These are phyloP conservation scores for Apis laboriosa DNA, from an alignment of 1,140 invertebrate genomes.

Conservation along the genomic window DNA sequence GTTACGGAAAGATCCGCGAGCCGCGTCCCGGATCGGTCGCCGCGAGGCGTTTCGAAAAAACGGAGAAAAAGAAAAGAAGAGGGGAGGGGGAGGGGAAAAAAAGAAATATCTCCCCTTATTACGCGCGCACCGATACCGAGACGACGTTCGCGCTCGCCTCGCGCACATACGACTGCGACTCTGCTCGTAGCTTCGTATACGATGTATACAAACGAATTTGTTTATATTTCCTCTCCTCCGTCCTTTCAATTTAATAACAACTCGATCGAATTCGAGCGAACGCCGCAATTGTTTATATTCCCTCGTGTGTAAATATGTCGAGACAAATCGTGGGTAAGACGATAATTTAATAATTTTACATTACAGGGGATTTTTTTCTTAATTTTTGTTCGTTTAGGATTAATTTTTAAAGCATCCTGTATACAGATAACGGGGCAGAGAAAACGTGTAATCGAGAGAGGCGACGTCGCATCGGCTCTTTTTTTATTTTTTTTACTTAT, in stretches of 20 bases:
- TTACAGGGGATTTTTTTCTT: too few species aligned
- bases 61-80: too few species aligned
- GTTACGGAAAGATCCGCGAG: constrained; percentile 22
- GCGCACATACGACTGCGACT: constrained; percentile 10
- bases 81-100: too few species aligned
- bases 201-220: constrained; percentile 46
- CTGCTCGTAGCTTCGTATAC: constrained; percentile 21
- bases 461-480: background rate
- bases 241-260: constrained; percentile 7
- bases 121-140: background rate
- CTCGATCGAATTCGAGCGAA: background rate
- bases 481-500: background rate
- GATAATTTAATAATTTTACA: too few species aligned
- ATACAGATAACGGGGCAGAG: too few species aligned
- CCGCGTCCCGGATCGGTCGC: background rate
- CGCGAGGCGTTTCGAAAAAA: constrained; percentile 10
- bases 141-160: background rate
- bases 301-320: too few species aligned
- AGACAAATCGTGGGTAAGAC: too few species aligned
- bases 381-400: too few species aligned
- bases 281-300: too few species aligned
- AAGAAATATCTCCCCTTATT: constrained; percentile 5
- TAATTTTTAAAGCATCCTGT: too few species aligned
- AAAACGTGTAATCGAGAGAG: constrained; percentile 1
- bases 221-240: constrained; percentile 4